Conservation (phyloP, 2,113 vertebrate species). For the western clawed frog (Xenopus tropicalis) region DNA sequence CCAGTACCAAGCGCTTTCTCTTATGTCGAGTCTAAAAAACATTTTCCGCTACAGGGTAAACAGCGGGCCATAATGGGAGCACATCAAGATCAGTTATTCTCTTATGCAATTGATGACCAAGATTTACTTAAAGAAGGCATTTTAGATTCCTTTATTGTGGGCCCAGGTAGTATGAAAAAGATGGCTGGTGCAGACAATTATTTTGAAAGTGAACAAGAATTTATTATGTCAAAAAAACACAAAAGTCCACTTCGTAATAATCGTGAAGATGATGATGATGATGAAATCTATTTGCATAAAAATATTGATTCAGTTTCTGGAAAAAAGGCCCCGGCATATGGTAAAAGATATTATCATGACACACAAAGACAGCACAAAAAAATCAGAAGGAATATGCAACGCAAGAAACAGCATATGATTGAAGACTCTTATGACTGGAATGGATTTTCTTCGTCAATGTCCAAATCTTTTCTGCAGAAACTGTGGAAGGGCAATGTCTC, state of each 20-base stretch:
- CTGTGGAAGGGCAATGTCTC: conserved; percentile 86
- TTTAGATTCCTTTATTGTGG: conserved; percentile 46
- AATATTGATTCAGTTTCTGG: conserved; percentile 50
- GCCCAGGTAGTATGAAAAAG: conserved; percentile 52
- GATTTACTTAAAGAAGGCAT: conserved; percentile 51
- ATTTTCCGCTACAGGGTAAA: conserved; percentile 78
- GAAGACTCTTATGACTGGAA: conserved; percentile 67
- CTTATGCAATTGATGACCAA: conserved; percentile 53
- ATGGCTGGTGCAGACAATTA: conserved; percentile 52
- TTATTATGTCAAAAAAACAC: conserved; percentile 57
- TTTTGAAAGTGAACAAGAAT: conserved; percentile 55
- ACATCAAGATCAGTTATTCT: conserved; percentile 62
- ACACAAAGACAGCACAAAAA: conserved; percentile 47
- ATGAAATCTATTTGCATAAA: conserved; percentile 47
- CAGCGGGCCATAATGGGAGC: conserved; percentile 74
- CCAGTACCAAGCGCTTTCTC: conserved; percentile 74
- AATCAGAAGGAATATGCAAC: conserved; percentile 47
- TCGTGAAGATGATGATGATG: conserved; percentile 48
- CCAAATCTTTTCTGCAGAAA: conserved; percentile 76
- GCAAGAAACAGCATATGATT: conserved; percentile 31
- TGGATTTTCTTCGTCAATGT: conserved; percentile 76
- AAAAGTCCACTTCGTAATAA: conserved; percentile 58
- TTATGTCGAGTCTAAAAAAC: conserved; percentile 79
- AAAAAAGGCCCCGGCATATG: conserved; percentile 33
- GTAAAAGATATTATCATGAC: conserved; percentile 45